These are phyloP conservation scores for Clavelina lepadiformis DNA, from an alignment of 23 tunicate species.

Conservation along the genomic window DNA sequence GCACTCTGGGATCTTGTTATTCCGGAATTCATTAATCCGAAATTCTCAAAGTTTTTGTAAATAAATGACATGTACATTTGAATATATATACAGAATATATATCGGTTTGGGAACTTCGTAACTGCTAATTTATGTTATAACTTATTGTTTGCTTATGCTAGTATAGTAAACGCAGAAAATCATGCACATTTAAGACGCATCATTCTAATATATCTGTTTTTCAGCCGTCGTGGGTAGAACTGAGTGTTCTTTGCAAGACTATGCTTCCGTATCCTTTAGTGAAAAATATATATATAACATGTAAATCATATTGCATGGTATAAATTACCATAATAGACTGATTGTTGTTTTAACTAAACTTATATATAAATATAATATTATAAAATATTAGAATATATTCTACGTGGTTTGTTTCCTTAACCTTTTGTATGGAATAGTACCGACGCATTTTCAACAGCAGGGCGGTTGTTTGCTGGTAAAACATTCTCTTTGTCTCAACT, in stretches of 20 bases:
- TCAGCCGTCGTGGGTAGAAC: conserved; percentile 65
- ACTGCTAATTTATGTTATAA: no score
- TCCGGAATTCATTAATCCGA: neutral
- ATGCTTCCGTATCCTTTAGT: conserved; percentile 77
- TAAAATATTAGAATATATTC: neutral
- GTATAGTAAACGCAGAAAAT: no score
- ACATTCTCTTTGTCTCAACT: conserved; percentile 51
- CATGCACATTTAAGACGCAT: no score
- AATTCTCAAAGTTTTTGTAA: no score
- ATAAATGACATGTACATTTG: no score
- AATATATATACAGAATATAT: no score
- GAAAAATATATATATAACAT: neutral
- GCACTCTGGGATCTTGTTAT: no score
- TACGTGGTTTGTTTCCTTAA: conserved; percentile 11
- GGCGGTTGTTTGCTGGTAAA: conserved; percentile 31
- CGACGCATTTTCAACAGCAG: conserved; percentile 35
- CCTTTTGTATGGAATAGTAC: conserved; percentile 26
- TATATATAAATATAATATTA: neutral
- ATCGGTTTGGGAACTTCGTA: no score
- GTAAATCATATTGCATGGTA: neutral
- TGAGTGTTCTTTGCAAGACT: conserved; percentile 39
- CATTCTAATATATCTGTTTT: no score
- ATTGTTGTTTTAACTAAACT: no score
- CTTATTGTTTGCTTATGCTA: no score
- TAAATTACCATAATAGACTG: no score